These are phyloP conservation scores for Catotricha subobsoleta DNA, from an alignment of 2,888 invertebrate species.

Conservation along the genomic window DNA sequence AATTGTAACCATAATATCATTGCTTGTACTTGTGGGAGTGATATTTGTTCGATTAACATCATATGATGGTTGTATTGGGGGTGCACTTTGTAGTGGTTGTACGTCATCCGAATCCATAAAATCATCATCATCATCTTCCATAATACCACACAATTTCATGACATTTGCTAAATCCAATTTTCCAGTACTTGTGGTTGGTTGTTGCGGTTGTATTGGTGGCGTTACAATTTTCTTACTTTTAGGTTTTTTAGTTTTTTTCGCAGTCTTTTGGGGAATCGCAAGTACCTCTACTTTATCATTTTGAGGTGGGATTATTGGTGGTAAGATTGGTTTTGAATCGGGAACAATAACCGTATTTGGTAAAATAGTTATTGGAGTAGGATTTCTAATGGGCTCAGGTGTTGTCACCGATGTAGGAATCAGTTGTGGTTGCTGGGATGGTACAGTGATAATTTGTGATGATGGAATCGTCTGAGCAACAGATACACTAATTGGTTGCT, in stretches of 20 bases:
- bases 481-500: conserved; percentile 5
- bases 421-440: conserved; percentile 9
- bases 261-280: conserved; percentile 4
- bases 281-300: neutral
- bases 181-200: conserved; percentile 20
- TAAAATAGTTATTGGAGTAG: conserved; percentile 16
- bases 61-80: too few species aligned
- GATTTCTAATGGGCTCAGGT: conserved; percentile 14
- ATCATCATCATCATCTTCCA: conserved; percentile 50
- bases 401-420: conserved; percentile 10
- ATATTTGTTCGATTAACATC: too few species aligned
- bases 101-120: conserved; percentile 22
- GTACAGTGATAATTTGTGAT: conserved; percentile 5
- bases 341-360: too few species aligned
- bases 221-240: neutral
- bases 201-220: conserved; percentile 16
- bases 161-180: conserved; percentile 52
- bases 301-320: neutral
- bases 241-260: conserved; percentile 8
- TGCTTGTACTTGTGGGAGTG: conserved; percentile 13
- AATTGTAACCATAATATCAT: conserved; percentile 29
- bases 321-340: neutral
- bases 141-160: conserved; percentile 51
- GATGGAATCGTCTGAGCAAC: conserved; percentile 5
- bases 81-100: conserved; percentile 1